Conservation (phyloP, 2,113 vertebrate species). For the Monopterus albus region DNA sequence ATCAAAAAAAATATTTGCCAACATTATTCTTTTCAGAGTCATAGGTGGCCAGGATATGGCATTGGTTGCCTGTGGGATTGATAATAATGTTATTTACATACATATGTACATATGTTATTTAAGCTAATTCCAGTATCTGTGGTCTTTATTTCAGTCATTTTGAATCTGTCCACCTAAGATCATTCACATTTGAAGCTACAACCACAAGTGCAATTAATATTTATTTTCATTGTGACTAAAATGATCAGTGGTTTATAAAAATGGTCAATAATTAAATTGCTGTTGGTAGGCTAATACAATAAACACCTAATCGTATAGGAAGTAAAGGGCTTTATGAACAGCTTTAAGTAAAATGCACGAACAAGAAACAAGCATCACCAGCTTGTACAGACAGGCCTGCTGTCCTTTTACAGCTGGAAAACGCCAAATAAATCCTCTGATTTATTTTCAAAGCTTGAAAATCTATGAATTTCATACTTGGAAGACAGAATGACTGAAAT, state of each 20-base stretch:
- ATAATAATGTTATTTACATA: no score
- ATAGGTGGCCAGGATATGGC: background rate
- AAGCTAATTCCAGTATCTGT: no score
- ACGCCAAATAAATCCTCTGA: background rate
- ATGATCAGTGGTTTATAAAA: background rate
- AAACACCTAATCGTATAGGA: background rate
- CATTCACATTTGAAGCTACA: no score
- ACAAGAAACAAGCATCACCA: background rate
- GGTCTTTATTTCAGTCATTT: no score
- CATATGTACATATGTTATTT: no score
- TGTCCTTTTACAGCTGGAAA: background rate
- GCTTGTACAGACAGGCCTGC: background rate
- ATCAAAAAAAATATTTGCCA: background rate
- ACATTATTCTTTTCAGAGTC: background rate
- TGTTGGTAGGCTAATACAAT: background rate
- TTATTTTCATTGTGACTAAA: no score
- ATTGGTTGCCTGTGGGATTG: no score
- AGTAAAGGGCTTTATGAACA: background rate
- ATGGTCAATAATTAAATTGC: background rate
- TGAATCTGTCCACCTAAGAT: no score
- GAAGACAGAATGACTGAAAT: background rate
- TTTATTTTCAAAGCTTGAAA: conserved; percentile 1
- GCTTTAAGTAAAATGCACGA: background rate
- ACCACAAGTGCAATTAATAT: no score
- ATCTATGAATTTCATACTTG: background rate